Base-by-base conservation (phyloP, 2,797 vertebrate species). In the Pipistrellus pygmaeus region DNA sequence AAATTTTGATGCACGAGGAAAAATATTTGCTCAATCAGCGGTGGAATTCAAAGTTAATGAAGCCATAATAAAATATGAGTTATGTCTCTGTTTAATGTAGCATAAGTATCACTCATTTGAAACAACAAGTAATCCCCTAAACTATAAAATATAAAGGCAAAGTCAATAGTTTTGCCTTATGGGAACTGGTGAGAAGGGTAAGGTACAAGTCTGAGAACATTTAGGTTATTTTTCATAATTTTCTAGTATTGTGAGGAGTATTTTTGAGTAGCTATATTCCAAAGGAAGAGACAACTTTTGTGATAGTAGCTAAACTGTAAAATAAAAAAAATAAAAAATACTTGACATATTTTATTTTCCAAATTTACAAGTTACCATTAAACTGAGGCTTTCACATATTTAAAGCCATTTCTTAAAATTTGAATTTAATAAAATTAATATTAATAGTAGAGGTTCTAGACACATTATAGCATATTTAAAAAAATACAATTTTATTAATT, bases 1-100 rank as follows among this genome's bases (percentile, higher is more conserved):
- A 78, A 77, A 68, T 85, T 81, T 3, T n/a, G n/a, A 60, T 88
- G 41, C 21, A 88, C 4, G 73, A 68, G 38, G 89, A 91, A 91
- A 23, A 27, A 1, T 57, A 7, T 91, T 86, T 89, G 23, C 12
- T 60, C 12, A 77, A 2, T 93, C 27, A 92, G 5, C 21, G n/a
- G 48, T 32, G 9, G 11, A 85, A 88, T 77, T 93, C 68, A 77
- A 95, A 53, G 55, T 88, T 77, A 85, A 88, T 81, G 62, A 81
- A 85, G 27, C 20, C 4, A 62, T 32, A 48, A 35, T 85, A 57
- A 84, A 93, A 68, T 86, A 46, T 88, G 66, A 82, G 25, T 62
- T 72, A 86, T 71, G 5, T 25, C 12, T 76, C 8, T 55, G 87
- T 23, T 75, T 76, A 55, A 44, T 89, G 11, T 27, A 82, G 8